Base-by-base conservation (phyloP, 1,140 invertebrate genomes). In the Penaeus indicus region DNA sequence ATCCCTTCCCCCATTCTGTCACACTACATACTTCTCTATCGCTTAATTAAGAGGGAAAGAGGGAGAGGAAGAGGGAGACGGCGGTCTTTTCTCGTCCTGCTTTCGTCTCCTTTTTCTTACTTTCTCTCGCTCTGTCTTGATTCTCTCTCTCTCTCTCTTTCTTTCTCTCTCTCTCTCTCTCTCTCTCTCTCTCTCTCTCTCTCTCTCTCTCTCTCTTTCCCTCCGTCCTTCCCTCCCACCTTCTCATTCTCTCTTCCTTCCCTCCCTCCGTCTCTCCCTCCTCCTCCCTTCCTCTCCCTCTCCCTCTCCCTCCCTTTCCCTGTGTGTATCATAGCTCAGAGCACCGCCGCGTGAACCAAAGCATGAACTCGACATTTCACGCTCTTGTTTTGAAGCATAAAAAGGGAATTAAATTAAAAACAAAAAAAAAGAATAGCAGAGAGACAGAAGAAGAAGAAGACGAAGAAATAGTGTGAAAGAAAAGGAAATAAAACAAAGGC, bases 401-500 rank as follows among this genome's bases (percentile, higher is more conserved):
- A 78, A 47, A 38, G 75, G 25, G 25, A 25, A 38, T 38, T 22
- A 38, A 47, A 38, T n/a, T 0, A 7, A 38, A 22, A 10, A 47
- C 0, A 38, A 38, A 84, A 67, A n/a, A 67, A 47, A 67, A 84
- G n/a, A 47, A 47, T 54, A 62, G 62, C 38, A 84, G 82, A 84
- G 63, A 84, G 63, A 84, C 27, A 84, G 82, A 60, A 61, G 47
- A 81, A 25, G 16, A 42, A 25, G n/a, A 81, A 16, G 19, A 38
- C 7, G 19, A 78, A n/a, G 5, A 42, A 42, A 42, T 2, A 42
- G 38, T 42, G 38, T 42, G 38, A 42, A 42, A 42, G 3, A 42
- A 42, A 42, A 0, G 38, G 5, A 42, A 25, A 75, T 2, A 25
- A 75, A 75, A 27, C 3, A 27, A 27, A 32, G 8, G 25, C 25